These are phyloP conservation scores for Gallinago nigripennis DNA, from an alignment of 2,797 vertebrate genomes.

Conservation along the genomic window DNA sequence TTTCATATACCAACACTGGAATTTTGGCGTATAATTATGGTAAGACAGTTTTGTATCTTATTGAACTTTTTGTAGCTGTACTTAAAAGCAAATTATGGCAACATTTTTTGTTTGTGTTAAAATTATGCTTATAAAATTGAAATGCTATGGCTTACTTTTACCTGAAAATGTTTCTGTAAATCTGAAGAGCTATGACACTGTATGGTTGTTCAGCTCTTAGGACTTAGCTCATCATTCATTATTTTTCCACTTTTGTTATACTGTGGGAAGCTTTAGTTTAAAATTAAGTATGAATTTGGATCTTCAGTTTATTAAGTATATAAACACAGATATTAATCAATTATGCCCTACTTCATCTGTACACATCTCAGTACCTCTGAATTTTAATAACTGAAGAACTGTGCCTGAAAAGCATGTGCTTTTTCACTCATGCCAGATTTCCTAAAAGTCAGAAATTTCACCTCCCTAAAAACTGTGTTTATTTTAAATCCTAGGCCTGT, in stretches of 20 bases:
- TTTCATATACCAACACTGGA: background rate
- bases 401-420: background rate
- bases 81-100: background rate
- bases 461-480: background rate
- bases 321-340: background rate
- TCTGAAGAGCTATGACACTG: background rate
- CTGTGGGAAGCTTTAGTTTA: background rate
- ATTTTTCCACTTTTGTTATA: background rate
- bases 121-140: background rate
- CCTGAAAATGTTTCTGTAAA: background rate
- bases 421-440: background rate
- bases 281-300: background rate
- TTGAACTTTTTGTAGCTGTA: background rate
- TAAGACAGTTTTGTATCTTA: background rate
- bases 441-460: background rate
- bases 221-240: background rate
- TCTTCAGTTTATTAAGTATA: background rate
- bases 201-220: background rate
- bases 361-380: background rate
- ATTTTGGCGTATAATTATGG: background rate
- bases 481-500: background rate
- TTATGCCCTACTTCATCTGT: background rate
- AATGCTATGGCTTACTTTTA: background rate
- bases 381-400: background rate
- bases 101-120: background rate